Percentiles rank a stretch among this genome's conserved stretches.
These are phyloP conservation scores for Parasteatoda lunata DNA, from an alignment of 2,888 invertebrate genomes.

Conservation along the genomic window DNA sequence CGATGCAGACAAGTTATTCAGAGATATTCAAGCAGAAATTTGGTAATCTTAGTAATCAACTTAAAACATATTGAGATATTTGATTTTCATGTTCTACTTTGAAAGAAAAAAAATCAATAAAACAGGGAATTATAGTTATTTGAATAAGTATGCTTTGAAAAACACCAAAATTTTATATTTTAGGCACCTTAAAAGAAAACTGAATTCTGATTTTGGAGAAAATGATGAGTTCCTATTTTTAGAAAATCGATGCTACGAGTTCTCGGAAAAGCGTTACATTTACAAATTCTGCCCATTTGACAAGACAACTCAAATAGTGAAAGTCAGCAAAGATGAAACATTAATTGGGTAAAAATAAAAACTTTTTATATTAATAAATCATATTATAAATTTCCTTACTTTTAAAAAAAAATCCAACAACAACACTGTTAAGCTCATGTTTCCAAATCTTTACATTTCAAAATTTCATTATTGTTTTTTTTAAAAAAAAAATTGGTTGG, in stretches of 20 bases:
- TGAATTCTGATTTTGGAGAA: constrained; percentile 77
- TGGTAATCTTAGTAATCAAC: constrained; percentile 23
- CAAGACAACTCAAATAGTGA: constrained; percentile 56
- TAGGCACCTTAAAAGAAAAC: constrained; percentile 58
- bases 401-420: too few relatives aligned
- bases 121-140: neutral
- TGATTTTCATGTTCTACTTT: neutral
- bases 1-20: constrained; percentile 53
- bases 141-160: neutral
- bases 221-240: constrained; percentile 91
- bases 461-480: too few relatives aligned
- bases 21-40: constrained; percentile 62
- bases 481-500: too few relatives aligned
- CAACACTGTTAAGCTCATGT: too few relatives aligned
- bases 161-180: neutral
- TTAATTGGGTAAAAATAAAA: constrained; percentile 37
- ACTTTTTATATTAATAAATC: too few relatives aligned
- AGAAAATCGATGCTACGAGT: constrained; percentile 91
- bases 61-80: neutral
- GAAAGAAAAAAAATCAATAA: neutral
- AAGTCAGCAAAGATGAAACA: constrained; percentile 54
- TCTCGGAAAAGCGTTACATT: constrained; percentile 91
- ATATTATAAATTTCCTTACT: too few relatives aligned
- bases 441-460: too few relatives aligned
- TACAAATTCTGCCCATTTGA: constrained; percentile 93